Conservation (phyloP, 1,140 invertebrate genomes). For the Manduca sexta region DNA sequence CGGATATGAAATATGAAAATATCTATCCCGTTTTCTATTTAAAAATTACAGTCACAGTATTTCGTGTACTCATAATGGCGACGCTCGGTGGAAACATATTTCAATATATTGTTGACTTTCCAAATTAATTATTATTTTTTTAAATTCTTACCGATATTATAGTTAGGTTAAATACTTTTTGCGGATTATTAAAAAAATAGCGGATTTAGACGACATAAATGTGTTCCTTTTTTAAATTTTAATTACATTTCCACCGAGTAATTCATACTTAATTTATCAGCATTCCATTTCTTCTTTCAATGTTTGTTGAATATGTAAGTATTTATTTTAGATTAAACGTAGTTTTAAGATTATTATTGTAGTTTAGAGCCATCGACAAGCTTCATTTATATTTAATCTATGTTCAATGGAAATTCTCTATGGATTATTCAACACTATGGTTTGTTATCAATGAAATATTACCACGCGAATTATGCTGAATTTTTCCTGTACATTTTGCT, state of each 20-base stretch:
- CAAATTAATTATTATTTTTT: too few species aligned
- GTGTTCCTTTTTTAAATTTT: too few species aligned
- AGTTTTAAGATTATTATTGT: slow-evolving; percentile 33
- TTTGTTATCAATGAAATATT: slow-evolving; percentile 4
- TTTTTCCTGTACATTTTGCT: slow-evolving; percentile 55
- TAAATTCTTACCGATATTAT: too few species aligned
- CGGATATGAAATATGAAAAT: slow-evolving; percentile 9
- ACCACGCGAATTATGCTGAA: slow-evolving; percentile 13
- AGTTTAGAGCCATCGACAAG: slow-evolving; percentile 14
- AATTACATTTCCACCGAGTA: too few species aligned
- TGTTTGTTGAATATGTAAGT: slow-evolving; percentile 36
- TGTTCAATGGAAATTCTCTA: too few species aligned
- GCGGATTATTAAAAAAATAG: too few species aligned
- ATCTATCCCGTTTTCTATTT: slow-evolving; percentile 46
- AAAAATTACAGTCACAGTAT: slow-evolving; percentile 39
- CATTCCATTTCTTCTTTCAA: slow-evolving; percentile 35
- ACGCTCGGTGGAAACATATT: not conserved
- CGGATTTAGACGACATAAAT: too few species aligned
- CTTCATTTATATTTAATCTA: slow-evolving; percentile 11
- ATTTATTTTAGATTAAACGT: slow-evolving; percentile 45
- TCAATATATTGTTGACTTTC: too few species aligned
- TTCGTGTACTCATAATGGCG: slow-evolving; percentile 27
- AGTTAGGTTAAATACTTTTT: too few species aligned
- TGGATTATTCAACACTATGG: slow-evolving; percentile 1
- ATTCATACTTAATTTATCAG: slow-evolving; percentile 6